Evolutionary conservation across 2,113 vertebrate species (phyloP).

Genomic region (Neolamprologus hecqui): DNA sequence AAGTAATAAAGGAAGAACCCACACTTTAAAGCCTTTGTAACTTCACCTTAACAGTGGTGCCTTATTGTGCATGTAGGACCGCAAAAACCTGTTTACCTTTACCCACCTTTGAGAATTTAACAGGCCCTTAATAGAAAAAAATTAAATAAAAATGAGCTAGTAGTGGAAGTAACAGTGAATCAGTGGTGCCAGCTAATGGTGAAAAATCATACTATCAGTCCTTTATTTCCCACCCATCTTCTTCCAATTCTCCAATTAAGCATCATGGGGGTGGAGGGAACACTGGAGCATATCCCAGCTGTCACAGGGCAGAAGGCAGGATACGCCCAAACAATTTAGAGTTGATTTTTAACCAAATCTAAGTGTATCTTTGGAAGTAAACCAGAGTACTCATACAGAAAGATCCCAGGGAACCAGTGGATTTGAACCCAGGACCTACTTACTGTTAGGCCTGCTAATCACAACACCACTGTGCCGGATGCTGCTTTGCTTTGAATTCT

Average conservation of each 20-base stretch:
- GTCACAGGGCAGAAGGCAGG: background rate
- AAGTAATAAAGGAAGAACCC: background rate
- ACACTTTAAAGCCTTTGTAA: background rate
- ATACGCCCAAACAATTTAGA: background rate
- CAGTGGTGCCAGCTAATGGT: background rate
- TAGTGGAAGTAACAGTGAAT: background rate
- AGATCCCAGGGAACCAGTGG: background rate
- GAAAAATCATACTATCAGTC: background rate
- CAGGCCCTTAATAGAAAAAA: background rate
- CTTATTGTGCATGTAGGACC: background rate
- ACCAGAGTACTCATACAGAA: background rate
- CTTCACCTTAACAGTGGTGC: background rate
- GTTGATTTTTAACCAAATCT: too few species aligned
- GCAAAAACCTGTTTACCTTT: background rate
- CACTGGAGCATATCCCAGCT: background rate
- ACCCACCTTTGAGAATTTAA: background rate
- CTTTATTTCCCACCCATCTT: background rate
- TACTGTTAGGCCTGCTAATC: background rate
- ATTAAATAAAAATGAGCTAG: accelerated
- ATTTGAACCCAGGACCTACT: background rate
- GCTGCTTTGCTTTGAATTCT: background rate
- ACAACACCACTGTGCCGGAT: background rate
- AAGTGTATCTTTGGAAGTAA: background rate
- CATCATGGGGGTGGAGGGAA: background rate
- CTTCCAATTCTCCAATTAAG: background rate